Base-by-base conservation (phyloP, 2,113 vertebrate genomes). In the Nothoprocta perdicaria region DNA sequence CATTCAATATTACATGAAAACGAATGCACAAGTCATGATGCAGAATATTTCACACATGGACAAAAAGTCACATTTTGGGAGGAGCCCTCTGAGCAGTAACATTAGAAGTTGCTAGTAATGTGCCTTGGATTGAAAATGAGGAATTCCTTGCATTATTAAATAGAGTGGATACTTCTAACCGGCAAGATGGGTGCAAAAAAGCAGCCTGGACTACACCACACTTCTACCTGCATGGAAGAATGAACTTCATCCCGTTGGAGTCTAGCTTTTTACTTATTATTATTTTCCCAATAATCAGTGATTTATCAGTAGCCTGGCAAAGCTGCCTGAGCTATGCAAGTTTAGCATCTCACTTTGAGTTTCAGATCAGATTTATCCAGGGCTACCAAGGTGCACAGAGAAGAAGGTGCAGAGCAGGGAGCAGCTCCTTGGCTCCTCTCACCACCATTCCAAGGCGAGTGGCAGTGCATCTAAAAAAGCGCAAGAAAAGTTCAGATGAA, bases 1-100 rank as follows among this genome's bases (percentile, higher is more conserved):
- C 4, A 4, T 73, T 94, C 84, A 95, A 63, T 77, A 85, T 40
- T 93, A 55, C 76, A 80, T 78, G 89, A 94, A 94, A 95, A 89
- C 76, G 84, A 90, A 78, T 31, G 15, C 41, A 82, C 22, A 83
- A 83, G 60, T 61, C 84, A 90, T 22, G n/a, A 62, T 72, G 74
- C 22, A 86, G 84, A 7, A 60, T 62, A 52, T 80, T 87, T 57
- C 52, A 75, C 63, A 35, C 8, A 63, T 16, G 19, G 53, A 41
- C 10, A 65, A 72, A 80, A 77, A 71, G 14, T 46, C 63, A 71
- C 14, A 43, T 83, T 84, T 74, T 33, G 60, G 63, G 89, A 94
- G 76, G 38, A 43, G 9, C 12, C 52, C 45, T 85, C 46, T 60
- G 60, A 95, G 84, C 71, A 87, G 29, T 18, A 93, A 77, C 41